Evolutionary conservation across 2,797 vertebrate genomes (phyloP).

Genomic region (Paratrypauchen microcephalus): DNA sequence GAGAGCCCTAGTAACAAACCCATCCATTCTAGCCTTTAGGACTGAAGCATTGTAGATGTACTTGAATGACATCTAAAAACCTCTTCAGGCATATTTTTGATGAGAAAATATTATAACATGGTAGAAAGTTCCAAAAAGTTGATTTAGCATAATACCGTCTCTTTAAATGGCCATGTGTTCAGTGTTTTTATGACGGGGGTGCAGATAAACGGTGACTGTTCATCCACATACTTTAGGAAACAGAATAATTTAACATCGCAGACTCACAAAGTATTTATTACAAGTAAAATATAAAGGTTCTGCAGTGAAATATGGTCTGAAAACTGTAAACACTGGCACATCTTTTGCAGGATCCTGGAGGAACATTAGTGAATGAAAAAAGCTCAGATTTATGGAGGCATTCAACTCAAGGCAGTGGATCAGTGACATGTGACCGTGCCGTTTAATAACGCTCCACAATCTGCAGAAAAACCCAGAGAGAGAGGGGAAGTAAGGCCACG

Average conservation of each 20-base stretch:
- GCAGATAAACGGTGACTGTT: too few species aligned
- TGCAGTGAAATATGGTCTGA: neutral
- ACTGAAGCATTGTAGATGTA: neutral
- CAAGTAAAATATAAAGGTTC: neutral
- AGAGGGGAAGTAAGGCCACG: slow-evolving; percentile 1
- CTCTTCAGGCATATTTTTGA: too few species aligned
- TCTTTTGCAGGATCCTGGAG: slow-evolving; percentile 29
- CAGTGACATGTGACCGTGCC: slow-evolving; percentile 37
- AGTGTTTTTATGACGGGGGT: too few species aligned
- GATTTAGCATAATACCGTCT: too few species aligned
- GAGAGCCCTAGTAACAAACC: neutral
- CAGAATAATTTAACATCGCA: neutral
- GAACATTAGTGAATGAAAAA: slow-evolving; percentile 29
- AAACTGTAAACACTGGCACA: neutral
- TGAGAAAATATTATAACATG: too few species aligned
- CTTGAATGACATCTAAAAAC: too few species aligned
- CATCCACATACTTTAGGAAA: neutral
- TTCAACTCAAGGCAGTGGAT: slow-evolving; percentile 48
- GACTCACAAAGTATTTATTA: neutral
- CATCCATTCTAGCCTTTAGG: neutral
- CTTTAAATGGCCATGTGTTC: too few species aligned
- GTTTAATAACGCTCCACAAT: slow-evolving; percentile 45
- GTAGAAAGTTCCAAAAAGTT: too few species aligned
- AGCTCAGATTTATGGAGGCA: slow-evolving; percentile 38
- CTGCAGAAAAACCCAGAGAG: slow-evolving; percentile 38